Evolutionary conservation across 2,888 invertebrate genomes (phyloP), one percentile per base, ranked within the genome.

Genomic region (Drosophila seclusa): DNA sequence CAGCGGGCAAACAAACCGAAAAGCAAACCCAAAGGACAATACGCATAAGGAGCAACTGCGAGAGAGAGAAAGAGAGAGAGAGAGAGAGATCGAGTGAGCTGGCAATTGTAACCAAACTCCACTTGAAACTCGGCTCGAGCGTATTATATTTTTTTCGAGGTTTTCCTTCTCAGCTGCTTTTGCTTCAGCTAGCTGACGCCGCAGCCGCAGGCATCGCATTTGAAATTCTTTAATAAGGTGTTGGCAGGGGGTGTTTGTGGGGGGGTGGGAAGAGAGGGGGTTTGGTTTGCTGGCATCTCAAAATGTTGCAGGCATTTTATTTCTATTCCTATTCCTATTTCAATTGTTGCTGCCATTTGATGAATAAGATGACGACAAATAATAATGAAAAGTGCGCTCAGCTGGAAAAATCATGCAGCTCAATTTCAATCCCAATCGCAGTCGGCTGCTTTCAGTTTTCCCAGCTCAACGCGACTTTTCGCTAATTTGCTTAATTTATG

Each of bases 401-500:
- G 59, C 70, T 61, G 90, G 90, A 85, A 85, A 89, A 90, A 75
- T 75, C 67, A 72, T 64, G 65, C 63, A 36, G 27, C 60, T 24
- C 54, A 42, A 31, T 60, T 50, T 50, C 77, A 75, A 62, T 64
- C 27, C 38, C 13, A 31, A 40, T 24, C 38, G 58, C 80, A 61
- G 57, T 59, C 60, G 72, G 57, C 68, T n/a, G 34, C 27, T 54
- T 62, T 68, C 79, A 60, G 4, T 59, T 77, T 76, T 70, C 45
- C 78, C 62, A 42, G 48, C 58, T 61, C 62, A 57, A 53, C 62
- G 40, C 65, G 72, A 84, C 78, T 87, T 82, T 87, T 60, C 68
- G 49, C 61, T 78, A 88, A 90, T 88, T 90, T 84, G 83, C 82
- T 90, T 90, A 90, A 87, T 90, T 87, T 87, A 87, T 90, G 87